Percentiles rank a stretch among this genome's conserved stretches.
phyloP scores from a whole-genome alignment of 2,888 invertebrate species.

The Gastrophysa polygoni region DNA sequence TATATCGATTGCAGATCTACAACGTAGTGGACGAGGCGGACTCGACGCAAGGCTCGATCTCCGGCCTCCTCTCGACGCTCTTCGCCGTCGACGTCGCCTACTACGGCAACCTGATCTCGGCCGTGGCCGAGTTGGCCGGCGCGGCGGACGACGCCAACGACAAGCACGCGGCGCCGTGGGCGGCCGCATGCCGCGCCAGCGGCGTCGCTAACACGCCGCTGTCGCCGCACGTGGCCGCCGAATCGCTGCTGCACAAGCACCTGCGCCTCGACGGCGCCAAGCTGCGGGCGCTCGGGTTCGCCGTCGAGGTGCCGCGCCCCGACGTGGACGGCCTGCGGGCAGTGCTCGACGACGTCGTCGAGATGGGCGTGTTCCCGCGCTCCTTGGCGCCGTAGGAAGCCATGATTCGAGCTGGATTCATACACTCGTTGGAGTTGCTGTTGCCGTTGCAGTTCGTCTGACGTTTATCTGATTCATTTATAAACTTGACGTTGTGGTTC shows the following conservation, averaged over 20 bases:
- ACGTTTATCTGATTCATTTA: no score
- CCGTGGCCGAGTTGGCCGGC: conserved; percentile 78
- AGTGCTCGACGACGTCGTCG: conserved; percentile 81
- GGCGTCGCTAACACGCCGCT: conserved; percentile 83
- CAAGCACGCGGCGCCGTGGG: conserved; percentile 92
- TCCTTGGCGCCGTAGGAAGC: conserved; percentile 60
- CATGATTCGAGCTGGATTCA: no score
- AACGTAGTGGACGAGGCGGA: conserved; percentile 84
- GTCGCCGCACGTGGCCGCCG: conserved; percentile 85
- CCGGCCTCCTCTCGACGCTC: conserved; percentile 78
- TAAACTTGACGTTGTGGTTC: no score
- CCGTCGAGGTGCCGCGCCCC: conserved; percentile 66
- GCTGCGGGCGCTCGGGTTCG: conserved; percentile 67
- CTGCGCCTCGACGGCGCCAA: conserved; percentile 75
- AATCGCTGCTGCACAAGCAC: conserved; percentile 81
- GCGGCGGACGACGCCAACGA: conserved; percentile 92
- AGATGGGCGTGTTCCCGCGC: conserved; percentile 83
- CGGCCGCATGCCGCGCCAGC: conserved; percentile 79
- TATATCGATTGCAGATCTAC: conserved; percentile 64
- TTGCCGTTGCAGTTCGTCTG: no score
- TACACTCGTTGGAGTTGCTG: no score
- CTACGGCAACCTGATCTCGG: conserved; percentile 81
- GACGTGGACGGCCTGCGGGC: conserved; percentile 58
- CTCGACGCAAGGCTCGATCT: conserved; percentile 85
- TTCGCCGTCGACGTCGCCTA: conserved; percentile 88